A percentile compares a stretch with the other conserved stretches of the same genome.
These are phyloP conservation scores for Ophiothrix spiculata DNA, from an alignment of 35 echinoderm and acorn worm genomes.

Conservation along the genomic window DNA sequence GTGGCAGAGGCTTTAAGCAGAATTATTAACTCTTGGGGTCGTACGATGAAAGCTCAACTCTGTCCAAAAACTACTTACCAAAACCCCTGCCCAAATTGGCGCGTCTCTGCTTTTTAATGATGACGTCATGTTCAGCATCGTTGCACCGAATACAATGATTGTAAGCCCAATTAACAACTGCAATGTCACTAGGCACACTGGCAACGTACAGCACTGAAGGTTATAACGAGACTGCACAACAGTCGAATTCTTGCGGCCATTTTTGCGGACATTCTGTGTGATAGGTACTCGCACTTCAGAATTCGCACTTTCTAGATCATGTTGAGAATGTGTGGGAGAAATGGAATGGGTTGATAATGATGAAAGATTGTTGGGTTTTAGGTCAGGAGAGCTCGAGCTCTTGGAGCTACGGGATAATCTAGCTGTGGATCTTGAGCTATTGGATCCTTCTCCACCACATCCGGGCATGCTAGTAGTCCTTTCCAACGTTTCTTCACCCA, in stretches of 20 bases:
- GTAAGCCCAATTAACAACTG: slow-evolving; percentile 88
- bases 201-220: slow-evolving; percentile 86
- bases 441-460: slow-evolving; percentile 76
- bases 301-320: slow-evolving; percentile 48
- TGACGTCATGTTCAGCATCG: slow-evolving; percentile 88
- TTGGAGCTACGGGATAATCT: slow-evolving; percentile 78
- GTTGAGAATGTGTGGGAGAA: slow-evolving; percentile 45
- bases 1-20: too few species aligned
- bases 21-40: too few species aligned
- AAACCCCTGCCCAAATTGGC: slow-evolving; percentile 92
- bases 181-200: slow-evolving; percentile 86
- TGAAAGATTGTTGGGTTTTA: slow-evolving; percentile 60
- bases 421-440: slow-evolving; percentile 82
- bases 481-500: slow-evolving; percentile 27
- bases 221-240: slow-evolving; percentile 63
- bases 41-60: too few species aligned
- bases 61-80: too few species aligned
- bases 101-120: slow-evolving; percentile 86
- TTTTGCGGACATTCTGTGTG: slow-evolving; percentile 43
- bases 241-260: slow-evolving; percentile 33
- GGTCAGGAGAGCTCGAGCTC: slow-evolving; percentile 83
- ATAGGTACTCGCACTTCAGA: slow-evolving; percentile 60
- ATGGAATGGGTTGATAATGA: slow-evolving; percentile 37
- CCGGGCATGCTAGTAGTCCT: slow-evolving; percentile 56
- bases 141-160: slow-evolving; percentile 84